Conservation (phyloP, 1,140 invertebrate species). For the Drosophila tristis region DNA sequence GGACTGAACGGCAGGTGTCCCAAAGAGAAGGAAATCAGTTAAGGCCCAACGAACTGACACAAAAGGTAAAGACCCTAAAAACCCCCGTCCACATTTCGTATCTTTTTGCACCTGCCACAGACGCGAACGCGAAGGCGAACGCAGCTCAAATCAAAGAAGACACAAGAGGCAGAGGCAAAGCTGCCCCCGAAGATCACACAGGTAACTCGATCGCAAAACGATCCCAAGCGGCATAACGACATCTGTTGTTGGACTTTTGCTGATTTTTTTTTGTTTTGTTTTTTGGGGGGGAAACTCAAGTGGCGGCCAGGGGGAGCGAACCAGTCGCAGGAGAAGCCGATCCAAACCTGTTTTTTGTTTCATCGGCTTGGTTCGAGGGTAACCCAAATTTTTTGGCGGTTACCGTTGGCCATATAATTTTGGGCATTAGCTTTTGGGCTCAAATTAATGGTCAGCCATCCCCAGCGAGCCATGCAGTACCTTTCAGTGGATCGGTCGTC, state of each 20-base stretch:
- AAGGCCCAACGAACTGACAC: conserved; percentile 24
- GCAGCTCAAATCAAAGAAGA: conserved; percentile 65
- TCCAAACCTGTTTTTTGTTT: conserved; percentile 22
- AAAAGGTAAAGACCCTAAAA: conserved; percentile 24
- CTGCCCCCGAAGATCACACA: conserved; percentile 39
- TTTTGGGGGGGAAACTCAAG: no score
- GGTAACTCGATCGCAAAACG: conserved; percentile 63
- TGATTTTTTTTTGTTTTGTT: conserved; percentile 5
- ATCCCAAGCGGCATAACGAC: conserved; percentile 34
- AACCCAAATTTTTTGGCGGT: conserved; percentile 70
- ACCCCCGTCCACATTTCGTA: conserved; percentile 36
- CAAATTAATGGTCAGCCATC: conserved; percentile 66
- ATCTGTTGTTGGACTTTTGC: conserved; percentile 58
- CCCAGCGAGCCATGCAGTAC: background rate
- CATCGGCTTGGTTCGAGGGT: conserved; percentile 55
- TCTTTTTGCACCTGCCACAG: conserved; percentile 70
- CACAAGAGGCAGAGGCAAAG: conserved; percentile 22
- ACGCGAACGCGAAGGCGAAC: no score
- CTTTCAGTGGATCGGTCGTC: conserved; percentile 14
- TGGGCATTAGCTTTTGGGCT: conserved; percentile 68
- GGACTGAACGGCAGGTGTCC: conserved; percentile 65
- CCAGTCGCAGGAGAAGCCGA: conserved; percentile 26
- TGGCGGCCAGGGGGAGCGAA: conserved; percentile 23
- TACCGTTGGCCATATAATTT: conserved; percentile 78
- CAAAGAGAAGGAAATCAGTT: conserved; percentile 67